Evolutionary conservation across 2,113 vertebrate species (phyloP).

Genomic region (Rhizomys pruinosus): DNA sequence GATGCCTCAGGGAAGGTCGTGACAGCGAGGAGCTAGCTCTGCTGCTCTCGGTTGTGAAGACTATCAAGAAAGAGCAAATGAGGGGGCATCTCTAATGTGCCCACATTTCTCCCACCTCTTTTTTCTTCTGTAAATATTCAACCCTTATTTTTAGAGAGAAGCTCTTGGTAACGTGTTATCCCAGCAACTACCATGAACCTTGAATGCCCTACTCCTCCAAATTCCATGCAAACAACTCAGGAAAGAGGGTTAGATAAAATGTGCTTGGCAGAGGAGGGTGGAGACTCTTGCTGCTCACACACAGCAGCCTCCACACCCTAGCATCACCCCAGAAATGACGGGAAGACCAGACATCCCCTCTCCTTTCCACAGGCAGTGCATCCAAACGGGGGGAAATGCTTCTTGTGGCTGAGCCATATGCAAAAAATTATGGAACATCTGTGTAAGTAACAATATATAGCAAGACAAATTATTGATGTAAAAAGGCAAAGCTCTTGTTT

Average conservation of each 20-base stretch:
- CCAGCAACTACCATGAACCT: slow-evolving; percentile 69
- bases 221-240: slow-evolving; percentile 48
- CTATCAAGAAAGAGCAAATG: slow-evolving; percentile 64
- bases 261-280: background rate
- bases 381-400: slow-evolving; percentile 67
- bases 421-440: slow-evolving; percentile 83
- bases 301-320: background rate
- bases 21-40: slow-evolving; percentile 66
- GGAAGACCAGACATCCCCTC: slow-evolving; percentile 66
- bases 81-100: slow-evolving; percentile 35
- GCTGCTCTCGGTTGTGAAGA: slow-evolving; percentile 67
- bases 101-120: slow-evolving; percentile 26
- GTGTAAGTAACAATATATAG: slow-evolving; percentile 78
- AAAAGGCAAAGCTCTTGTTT: slow-evolving; percentile 80
- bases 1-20: slow-evolving; percentile 48
- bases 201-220: slow-evolving; percentile 37
- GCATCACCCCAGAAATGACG: slow-evolving; percentile 31
- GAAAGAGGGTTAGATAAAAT: background rate
- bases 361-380: slow-evolving; percentile 61
- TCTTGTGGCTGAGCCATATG: slow-evolving; percentile 82
- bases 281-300: slow-evolving; percentile 31
- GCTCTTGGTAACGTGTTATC: slow-evolving; percentile 76
- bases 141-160: slow-evolving; percentile 68
- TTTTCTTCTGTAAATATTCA: slow-evolving; percentile 78
- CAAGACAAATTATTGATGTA: slow-evolving; percentile 77